Evolutionary conservation across 2,888 invertebrate species (phyloP), one percentile per base, ranked within the genome.

Genomic region (Troides aeacus): DNA sequence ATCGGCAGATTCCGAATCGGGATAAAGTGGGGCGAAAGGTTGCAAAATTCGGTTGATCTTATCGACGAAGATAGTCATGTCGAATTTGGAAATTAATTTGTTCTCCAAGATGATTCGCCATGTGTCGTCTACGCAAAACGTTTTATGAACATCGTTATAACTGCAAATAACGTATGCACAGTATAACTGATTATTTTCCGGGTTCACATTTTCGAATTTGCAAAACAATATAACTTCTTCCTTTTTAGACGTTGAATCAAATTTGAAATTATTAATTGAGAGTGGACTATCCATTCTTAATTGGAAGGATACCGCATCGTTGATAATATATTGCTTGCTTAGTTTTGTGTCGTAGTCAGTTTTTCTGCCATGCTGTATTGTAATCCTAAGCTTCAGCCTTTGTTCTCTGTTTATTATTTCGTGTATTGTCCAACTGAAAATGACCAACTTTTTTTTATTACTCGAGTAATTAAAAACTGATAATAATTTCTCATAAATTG

Each of bases 1-100:
- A 70, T 86, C 85, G 0, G 83, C 83, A 57, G 84, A 71, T 64
- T 84, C 81, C 3, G 77, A 77, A 69, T 86, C 85, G 4, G 74
- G 76, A 62, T 82, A 75, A 6, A 86, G 76, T 21, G 17, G 18
- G 0, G 39, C 62, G 39, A 67, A 67, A 12, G 67, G 66, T 30
- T 21, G 60, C 12, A 66, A n/a, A 6, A 60, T 50, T n/a, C 30
- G n/a, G 21, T 36, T n/a, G n/a, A 66, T 12, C 1, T 60, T 21
- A n/a, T 23, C 60, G 7, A 66, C 15, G 15, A 15, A 18, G 21
- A 66, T 60, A 36, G 36, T 60, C 15, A 66, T 36, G 2, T 60
- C 60, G 36, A 60, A 66, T 1, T 21, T 66, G 15, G n/a, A 24
- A 12, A 18, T 50, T 30, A n/a, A 30, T 30, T 12, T n/a, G 50